Conservation (phyloP, 2,888 invertebrate species). For the Erebia palarica region DNA sequence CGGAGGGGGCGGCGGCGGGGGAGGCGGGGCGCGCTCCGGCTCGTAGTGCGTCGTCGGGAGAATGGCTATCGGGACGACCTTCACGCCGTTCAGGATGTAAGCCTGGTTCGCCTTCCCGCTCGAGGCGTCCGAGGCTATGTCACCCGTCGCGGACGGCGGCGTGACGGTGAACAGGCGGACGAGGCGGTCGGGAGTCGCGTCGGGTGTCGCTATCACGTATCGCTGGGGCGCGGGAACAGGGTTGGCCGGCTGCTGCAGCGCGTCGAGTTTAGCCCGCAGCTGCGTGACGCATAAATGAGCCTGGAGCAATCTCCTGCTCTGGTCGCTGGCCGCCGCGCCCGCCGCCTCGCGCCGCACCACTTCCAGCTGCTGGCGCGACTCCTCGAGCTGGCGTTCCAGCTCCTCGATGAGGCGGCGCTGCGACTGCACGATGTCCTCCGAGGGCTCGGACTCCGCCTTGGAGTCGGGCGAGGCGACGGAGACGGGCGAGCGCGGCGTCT, state of each 20-base stretch:
- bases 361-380: conserved; percentile 89
- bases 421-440: conserved; percentile 90
- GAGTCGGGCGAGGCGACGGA: conserved; percentile 64
- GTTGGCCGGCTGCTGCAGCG: conserved; percentile 77
- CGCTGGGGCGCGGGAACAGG: conserved; percentile 72
- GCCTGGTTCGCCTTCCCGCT: conserved; percentile 72
- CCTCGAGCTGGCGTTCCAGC: conserved; percentile 90
- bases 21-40: conserved; percentile 60
- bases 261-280: conserved; percentile 85
- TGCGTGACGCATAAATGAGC: conserved; percentile 82
- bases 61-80: conserved; percentile 77
- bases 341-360: conserved; percentile 84
- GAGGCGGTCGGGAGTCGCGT: conserved; percentile 57
- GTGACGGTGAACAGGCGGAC: conserved; percentile 67
- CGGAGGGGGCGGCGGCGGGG: conserved; percentile 64
- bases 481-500: conserved; percentile 73
- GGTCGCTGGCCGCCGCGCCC: conserved; percentile 73
- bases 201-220: conserved; percentile 56
- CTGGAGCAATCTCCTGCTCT: conserved; percentile 81
- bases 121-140: conserved; percentile 43
- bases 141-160: conserved; percentile 48
- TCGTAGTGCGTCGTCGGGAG: conserved; percentile 73
- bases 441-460: conserved; percentile 65
- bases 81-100: conserved; percentile 85
- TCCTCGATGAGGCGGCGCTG: conserved; percentile 93